phyloP scores from a whole-genome alignment of 2,113 vertebrate genomes.

The Labeo rohita region DNA sequence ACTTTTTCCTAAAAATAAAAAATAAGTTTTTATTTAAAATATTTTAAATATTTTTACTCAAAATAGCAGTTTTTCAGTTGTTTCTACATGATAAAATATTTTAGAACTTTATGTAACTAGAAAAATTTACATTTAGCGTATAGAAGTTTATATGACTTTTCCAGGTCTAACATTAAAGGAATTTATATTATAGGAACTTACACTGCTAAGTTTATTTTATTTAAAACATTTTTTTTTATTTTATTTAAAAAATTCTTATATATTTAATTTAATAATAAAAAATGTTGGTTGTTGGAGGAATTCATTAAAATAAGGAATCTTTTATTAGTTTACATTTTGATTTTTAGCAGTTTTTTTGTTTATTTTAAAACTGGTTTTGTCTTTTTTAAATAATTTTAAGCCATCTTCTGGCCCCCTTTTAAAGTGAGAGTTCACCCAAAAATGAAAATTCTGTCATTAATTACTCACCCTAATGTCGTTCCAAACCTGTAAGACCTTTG shows the following conservation, averaged over 20 bases:
- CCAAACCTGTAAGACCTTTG: too few relatives aligned
- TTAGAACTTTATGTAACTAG: background rate
- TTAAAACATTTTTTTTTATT: too few relatives aligned
- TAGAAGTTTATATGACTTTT: background rate
- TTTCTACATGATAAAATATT: background rate
- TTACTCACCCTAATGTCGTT: too few relatives aligned
- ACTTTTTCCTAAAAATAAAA: background rate
- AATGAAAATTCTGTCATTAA: too few relatives aligned
- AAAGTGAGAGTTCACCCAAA: too few relatives aligned
- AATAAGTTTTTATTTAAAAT: too few relatives aligned
- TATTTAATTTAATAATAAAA: background rate
- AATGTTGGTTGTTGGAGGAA: background rate
- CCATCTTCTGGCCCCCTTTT: background rate
- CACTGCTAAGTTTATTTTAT: too few relatives aligned
- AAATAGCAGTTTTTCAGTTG: background rate
- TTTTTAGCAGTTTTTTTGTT: background rate
- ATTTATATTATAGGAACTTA: too few relatives aligned
- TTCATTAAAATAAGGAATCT: background rate
- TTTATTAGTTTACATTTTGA: background rate
- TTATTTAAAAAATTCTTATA: background rate
- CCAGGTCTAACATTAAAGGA: background rate
- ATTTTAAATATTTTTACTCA: background rate
- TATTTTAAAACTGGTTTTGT: background rate
- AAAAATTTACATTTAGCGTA: background rate
- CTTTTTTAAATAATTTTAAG: background rate